Base-by-base conservation (phyloP, 2,888 invertebrate species). In the Odiellus spinosus region DNA sequence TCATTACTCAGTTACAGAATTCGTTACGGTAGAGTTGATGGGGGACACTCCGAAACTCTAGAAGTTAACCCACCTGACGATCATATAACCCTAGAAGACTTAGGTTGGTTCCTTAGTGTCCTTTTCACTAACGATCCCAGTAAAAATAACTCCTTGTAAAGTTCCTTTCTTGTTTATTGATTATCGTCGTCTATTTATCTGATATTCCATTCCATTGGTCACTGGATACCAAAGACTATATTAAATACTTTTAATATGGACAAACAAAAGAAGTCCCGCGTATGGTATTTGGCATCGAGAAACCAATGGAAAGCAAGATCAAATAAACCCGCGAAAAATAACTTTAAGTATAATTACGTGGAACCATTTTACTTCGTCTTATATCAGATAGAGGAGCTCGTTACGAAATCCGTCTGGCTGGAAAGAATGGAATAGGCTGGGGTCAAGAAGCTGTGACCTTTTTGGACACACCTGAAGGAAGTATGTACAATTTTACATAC, bases 371-470 rank as follows among this genome's bases (percentile, higher is more conserved):
- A 4, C 8, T 4, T 6, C 26, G 26, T 26, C 4, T 8, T 33
- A 45, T 56, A 57, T 39, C 56, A 69, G 93, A 91, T 67, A 76
- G 85, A 54, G 95, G 95, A 1, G 85, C 90, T 0, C 82, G 84
- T 58, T 99, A 98, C 67, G 95, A 96, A 67, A 93, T 96, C 65
- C 75, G 91, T 53, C 79, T 98, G n/a, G 82, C 91, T 11, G 98
- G 93, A 5, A 82, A 81, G 65, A 99, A 98, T 68, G 78, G 82
- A 56, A 85, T 95, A 45, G 96, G 95, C 46, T 81, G 81, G 59
- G 95, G 96, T 6, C 90, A 93, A 65, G 91, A 96, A 64, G 82
- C 84, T 1, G 82, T 93, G 2, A 83, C 83, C 62, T 82, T 81
- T 59, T 80, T 88, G 70, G 76, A 80, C 46, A 96, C 95, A 0